Percentiles rank a stretch among this genome's conserved stretches.
Conservation (phyloP, 2,113 vertebrate species). For the Saguinus midas region DNA sequence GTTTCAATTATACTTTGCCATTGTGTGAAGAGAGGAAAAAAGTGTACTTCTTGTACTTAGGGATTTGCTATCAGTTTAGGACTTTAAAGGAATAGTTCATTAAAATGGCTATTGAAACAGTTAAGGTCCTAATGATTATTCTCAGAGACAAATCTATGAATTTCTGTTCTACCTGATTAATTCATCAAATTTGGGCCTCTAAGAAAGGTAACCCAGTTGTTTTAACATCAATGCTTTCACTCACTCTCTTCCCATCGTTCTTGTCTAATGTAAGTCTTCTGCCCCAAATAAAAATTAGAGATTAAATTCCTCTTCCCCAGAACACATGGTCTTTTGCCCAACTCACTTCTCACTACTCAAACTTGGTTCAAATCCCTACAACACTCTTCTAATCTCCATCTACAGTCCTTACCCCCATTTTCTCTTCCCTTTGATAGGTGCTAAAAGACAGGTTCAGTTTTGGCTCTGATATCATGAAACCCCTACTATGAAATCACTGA, state of each 20-base stretch:
- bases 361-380: slow-evolving; percentile 4
- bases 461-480: background rate
- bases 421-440: background rate
- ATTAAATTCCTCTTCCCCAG: background rate
- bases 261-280: slow-evolving; percentile 28
- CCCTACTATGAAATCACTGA: background rate
- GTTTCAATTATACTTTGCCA: slow-evolving; percentile 64
- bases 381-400: background rate
- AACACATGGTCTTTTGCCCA: background rate
- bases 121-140: slow-evolving; percentile 58
- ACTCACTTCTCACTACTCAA: background rate
- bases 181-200: slow-evolving; percentile 44
- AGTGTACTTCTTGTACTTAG: background rate
- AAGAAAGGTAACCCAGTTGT: background rate
- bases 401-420: background rate
- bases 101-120: slow-evolving; percentile 47
- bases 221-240: slow-evolving; percentile 40
- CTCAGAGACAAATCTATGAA: slow-evolving; percentile 54
- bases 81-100: slow-evolving; percentile 50
- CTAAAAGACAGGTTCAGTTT: background rate
- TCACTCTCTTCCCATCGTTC: background rate
- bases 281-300: slow-evolving; percentile 10
- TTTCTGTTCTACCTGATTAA: slow-evolving; percentile 34
- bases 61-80: slow-evolving; percentile 55
- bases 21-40: slow-evolving; percentile 48